Percentiles rank a stretch among this genome's conserved stretches.
Evolutionary conservation across 2,113 vertebrate genomes (phyloP).

Genomic region (Mustela lutreola): DNA sequence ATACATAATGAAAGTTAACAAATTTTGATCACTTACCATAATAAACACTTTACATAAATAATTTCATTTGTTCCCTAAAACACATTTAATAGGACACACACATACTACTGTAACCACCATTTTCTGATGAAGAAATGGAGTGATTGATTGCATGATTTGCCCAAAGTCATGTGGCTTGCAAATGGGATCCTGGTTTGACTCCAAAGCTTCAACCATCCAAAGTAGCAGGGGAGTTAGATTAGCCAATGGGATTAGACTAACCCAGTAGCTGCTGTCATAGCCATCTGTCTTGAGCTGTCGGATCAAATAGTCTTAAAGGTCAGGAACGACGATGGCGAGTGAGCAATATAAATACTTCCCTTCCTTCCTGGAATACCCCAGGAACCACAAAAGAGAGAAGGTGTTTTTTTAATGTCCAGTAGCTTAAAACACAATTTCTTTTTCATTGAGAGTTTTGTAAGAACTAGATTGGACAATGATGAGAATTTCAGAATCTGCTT

Average conservation of each 20-base stretch:
- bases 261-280: neutral
- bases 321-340: neutral
- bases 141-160: neutral
- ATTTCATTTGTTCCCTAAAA: neutral
- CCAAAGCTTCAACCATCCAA: neutral
- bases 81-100: neutral
- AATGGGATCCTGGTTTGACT: neutral
- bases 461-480: neutral
- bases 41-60: neutral
- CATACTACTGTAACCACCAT: neutral
- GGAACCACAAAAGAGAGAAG: neutral
- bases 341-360: neutral
- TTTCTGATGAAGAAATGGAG: neutral
- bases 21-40: neutral
- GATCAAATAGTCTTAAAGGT: neutral
- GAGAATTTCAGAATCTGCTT: neutral
- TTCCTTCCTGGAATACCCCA: neutral
- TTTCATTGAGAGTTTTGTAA: neutral
- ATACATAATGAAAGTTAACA: neutral
- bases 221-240: neutral
- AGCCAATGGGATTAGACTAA: neutral
- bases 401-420: neutral
- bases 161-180: neutral
- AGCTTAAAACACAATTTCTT: constrained; percentile 48
- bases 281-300: too few species aligned